Evolutionary conservation across 1,140 invertebrate species (phyloP).

Genomic region (Aphidius ervi): DNA sequence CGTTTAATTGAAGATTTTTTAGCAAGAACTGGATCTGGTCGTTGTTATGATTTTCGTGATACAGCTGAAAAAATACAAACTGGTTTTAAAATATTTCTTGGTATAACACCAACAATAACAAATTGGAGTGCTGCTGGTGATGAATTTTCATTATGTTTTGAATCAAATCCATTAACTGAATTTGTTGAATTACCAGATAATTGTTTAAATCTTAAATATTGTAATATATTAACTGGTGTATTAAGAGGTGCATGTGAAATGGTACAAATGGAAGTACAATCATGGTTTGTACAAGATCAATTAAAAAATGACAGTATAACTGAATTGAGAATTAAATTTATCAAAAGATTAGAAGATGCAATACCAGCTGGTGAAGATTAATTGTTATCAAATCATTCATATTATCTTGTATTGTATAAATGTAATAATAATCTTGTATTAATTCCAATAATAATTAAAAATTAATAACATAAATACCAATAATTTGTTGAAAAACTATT

Average conservation of each 20-base stretch:
- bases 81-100: constrained; percentile 86
- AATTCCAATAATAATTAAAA: too few species aligned
- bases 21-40: constrained; percentile 81
- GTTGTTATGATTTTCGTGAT: constrained; percentile 94
- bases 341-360: constrained; percentile 93
- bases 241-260: constrained; percentile 95
- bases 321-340: constrained; percentile 93
- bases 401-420: not conserved
- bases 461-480: too few species aligned
- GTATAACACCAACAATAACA: constrained; percentile 82
- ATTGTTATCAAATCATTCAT: constrained; percentile 19
- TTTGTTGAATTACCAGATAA: constrained; percentile 96
- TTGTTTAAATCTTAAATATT: constrained; percentile 83
- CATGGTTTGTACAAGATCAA: constrained; percentile 86
- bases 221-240: constrained; percentile 90
- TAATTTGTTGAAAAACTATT: too few species aligned
- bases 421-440: too few species aligned
- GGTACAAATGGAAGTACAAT: constrained; percentile 80
- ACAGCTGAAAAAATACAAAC: constrained; percentile 94
- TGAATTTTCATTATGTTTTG: constrained; percentile 95
- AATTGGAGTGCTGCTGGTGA: constrained; percentile 93
- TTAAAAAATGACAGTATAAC: constrained; percentile 92
- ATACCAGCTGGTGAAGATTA: constrained; percentile 97
- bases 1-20: constrained; percentile 96
- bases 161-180: constrained; percentile 94